Base-by-base conservation (phyloP, 2,888 invertebrate species). In the Anodontia alba region DNA sequence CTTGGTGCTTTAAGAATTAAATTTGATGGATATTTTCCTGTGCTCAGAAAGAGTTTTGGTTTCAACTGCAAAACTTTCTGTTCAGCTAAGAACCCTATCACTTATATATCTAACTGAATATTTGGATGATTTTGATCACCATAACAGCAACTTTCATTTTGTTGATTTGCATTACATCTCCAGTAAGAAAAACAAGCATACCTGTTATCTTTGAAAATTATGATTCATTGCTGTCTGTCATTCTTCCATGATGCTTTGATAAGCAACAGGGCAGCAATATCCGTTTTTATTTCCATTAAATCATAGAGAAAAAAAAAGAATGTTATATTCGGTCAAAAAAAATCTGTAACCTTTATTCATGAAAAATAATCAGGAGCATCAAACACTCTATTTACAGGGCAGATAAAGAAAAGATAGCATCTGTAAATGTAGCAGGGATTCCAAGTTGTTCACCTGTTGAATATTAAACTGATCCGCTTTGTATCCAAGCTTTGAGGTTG, bases 401-500 rank as follows among this genome's bases (percentile, higher is more conserved):
- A 33, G 62, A 62, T 62, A 62, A 57, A 17, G 38, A 38, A 38
- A 38, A 8, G 38, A 38, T 38, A 38, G 38, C 38, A 38, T 38
- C 38, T 38, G 38, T 38, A n/a, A n/a, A n/a, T n/a, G n/a, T n/a
- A n/a, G n/a, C n/a, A 8, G 38, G 12, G 38, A 38, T 38, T 38
- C 38, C 5, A 33, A 62, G 62, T 62, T 29, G 29, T 62, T 62
- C 62, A 62, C 62, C 62, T 62, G 62, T 62, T 62, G 33, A 10
- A 33, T 62, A 62, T 62, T 62, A 62, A 62, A 62, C 31, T 62
- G 62, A 62, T 62, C 62, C 33, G 31, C 62, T 62, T 62, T 62
- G 62, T 62, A 62, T 62, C 62, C 62, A 62, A 20, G 1, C 23
- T 20, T 62, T 20, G 7, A 23, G 33, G 26, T 31, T 62, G 62